phyloP scores from a whole-genome alignment of 2,888 invertebrate species.

The Watsonalla cultraria region DNA sequence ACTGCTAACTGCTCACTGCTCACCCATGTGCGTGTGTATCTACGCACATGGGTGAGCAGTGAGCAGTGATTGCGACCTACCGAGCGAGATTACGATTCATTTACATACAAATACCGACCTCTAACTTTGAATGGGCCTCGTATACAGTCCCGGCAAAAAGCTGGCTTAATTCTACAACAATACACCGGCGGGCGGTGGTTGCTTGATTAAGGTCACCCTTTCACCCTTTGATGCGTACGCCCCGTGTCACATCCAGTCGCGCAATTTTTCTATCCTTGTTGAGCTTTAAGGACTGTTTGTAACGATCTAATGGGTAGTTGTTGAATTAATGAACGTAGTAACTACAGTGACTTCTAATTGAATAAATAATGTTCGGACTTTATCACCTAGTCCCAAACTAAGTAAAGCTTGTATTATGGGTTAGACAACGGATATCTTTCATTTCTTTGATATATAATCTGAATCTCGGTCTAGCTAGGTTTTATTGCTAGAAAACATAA shows the following conservation, averaged over 20 bases:
- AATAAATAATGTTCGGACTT: too few species aligned
- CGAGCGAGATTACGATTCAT: conserved; percentile 65
- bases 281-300: background rate
- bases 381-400: too few species aligned
- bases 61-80: conserved; percentile 56
- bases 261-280: conserved; percentile 32
- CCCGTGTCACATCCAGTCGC: conserved; percentile 46
- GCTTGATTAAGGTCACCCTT: conserved; percentile 52
- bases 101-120: conserved; percentile 71
- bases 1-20: too few species aligned
- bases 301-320: too few species aligned
- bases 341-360: too few species aligned
- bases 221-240: conserved; percentile 24
- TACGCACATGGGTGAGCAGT: conserved; percentile 33
- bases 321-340: too few species aligned
- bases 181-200: conserved; percentile 33
- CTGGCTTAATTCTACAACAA: conserved; percentile 69
- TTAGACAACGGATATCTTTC: too few species aligned
- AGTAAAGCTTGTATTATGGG: too few species aligned
- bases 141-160: conserved; percentile 72
- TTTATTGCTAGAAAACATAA: too few species aligned
- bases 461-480: too few species aligned
- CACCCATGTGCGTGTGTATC: too few species aligned
- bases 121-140: conserved; percentile 65
- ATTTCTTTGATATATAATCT: too few species aligned